A percentile compares a stretch with the other conserved stretches of the same genome.
Evolutionary conservation across 2,888 invertebrate species (phyloP).

Genomic region (Fissipunctia ypsillon): DNA sequence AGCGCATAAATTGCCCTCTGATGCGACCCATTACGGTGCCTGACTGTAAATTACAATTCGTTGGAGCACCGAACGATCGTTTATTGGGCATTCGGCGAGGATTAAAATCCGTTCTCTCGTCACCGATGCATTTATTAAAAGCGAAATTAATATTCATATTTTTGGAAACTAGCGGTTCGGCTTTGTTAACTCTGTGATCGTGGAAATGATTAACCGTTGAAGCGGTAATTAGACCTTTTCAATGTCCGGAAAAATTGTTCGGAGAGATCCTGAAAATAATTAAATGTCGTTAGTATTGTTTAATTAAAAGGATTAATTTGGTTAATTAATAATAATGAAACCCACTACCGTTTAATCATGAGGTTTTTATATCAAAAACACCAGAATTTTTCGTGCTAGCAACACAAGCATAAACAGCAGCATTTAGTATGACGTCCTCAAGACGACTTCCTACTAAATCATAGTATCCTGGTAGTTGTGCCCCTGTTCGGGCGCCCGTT

Average conservation of each 20-base stretch:
- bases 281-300: conserved; percentile 22
- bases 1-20: conserved; percentile 89
- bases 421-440: conserved; percentile 72
- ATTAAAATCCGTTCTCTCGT: conserved; percentile 72
- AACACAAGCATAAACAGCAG: conserved; percentile 19
- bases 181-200: conserved; percentile 53
- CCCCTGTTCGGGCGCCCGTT: conserved; percentile 80
- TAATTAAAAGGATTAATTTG: conserved; percentile 33
- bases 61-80: conserved; percentile 81
- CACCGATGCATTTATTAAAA: conserved; percentile 66
- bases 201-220: conserved; percentile 52
- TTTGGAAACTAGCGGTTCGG: conserved; percentile 56
- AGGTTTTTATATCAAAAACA: not conserved
- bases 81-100: conserved; percentile 84
- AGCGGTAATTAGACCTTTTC: conserved; percentile 57
- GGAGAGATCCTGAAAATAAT: conserved; percentile 24
- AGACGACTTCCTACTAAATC: conserved; percentile 79
- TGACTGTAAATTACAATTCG: conserved; percentile 88
- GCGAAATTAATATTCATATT: conserved; percentile 68
- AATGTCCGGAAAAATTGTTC: conserved; percentile 32
- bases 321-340: conserved; percentile 20
- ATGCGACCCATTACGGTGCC: conserved; percentile 88
- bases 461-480: conserved; percentile 84
- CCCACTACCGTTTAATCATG: not conserved
- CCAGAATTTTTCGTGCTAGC: not conserved